Percentiles rank a stretch among this genome's conserved stretches.
These are phyloP conservation scores for Caenorhabditis uteleia DNA, from an alignment of 2,888 invertebrate species.

Conservation along the genomic window DNA sequence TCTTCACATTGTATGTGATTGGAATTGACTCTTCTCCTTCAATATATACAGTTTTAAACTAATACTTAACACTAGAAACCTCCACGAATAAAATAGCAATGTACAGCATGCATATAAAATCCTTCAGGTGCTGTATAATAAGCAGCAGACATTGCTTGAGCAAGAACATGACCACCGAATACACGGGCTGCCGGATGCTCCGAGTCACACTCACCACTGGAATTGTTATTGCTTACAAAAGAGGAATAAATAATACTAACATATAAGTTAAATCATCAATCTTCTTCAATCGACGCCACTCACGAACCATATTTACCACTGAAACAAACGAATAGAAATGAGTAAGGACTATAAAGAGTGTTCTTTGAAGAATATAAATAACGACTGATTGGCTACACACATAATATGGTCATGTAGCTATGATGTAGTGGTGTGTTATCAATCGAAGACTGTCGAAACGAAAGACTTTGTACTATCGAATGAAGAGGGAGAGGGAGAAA, in stretches of 20 bases:
- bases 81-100: constrained; percentile 60
- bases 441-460: too few relatives aligned
- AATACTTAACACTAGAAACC: constrained; percentile 23
- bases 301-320: constrained; percentile 49
- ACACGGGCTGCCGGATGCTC: constrained; percentile 56
- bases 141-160: constrained; percentile 59
- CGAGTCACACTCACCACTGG: constrained; percentile 53
- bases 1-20: constrained; percentile 56
- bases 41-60: constrained; percentile 5
- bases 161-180: constrained; percentile 55
- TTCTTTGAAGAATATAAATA: too few relatives aligned
- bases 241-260: constrained; percentile 24
- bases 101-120: constrained; percentile 58
- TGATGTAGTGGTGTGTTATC: too few relatives aligned
- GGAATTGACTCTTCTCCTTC: constrained; percentile 51
- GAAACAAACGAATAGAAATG: too few relatives aligned
- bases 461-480: too few relatives aligned
- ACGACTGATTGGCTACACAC: too few relatives aligned
- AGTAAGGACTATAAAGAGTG: too few relatives aligned
- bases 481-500: too few relatives aligned
- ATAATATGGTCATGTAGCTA: too few relatives aligned
- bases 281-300: constrained; percentile 51
- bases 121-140: constrained; percentile 58
- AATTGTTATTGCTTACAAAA: constrained; percentile 4
- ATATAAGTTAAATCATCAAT: constrained; percentile 50